A percentile compares a stretch with the other conserved stretches of the same genome.
These are phyloP conservation scores for Eucidaris tribuloides DNA, from an alignment of 35 echinoderm and acorn worm species.

Conservation along the genomic window DNA sequence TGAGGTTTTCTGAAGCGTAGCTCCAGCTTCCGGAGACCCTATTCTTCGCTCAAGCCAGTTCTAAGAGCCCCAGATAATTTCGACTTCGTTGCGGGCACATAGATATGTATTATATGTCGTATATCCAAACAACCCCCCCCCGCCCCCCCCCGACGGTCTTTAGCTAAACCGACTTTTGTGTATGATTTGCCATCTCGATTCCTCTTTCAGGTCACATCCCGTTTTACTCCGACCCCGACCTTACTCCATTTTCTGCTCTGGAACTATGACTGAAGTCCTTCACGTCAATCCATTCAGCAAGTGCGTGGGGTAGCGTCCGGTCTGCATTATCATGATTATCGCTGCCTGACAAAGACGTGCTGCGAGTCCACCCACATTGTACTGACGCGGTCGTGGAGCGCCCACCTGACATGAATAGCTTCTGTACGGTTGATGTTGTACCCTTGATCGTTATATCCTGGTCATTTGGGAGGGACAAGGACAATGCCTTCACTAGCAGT, in stretches of 20 bases:
- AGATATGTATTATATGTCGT: too few relatives aligned
- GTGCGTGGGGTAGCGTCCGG: slow-evolving; percentile 59
- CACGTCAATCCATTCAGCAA: slow-evolving; percentile 29
- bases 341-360: slow-evolving; percentile 28
- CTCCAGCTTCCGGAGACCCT: too few relatives aligned
- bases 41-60: too few relatives aligned
- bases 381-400: slow-evolving; percentile 62
- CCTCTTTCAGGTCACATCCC: slow-evolving; percentile 89
- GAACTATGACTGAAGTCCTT: slow-evolving; percentile 77
- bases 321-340: slow-evolving; percentile 62
- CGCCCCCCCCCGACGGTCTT: too few relatives aligned
- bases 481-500: background rate
- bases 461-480: slow-evolving; percentile 41
- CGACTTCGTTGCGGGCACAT: too few relatives aligned
- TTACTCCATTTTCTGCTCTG: slow-evolving; percentile 46
- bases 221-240: slow-evolving; percentile 5
- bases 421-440: slow-evolving; percentile 61
- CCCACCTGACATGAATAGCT: slow-evolving; percentile 58
- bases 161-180: too few relatives aligned
- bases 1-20: too few relatives aligned
- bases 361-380: slow-evolving; percentile 72
- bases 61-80: too few relatives aligned
- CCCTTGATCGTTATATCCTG: slow-evolving; percentile 35
- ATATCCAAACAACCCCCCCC: too few relatives aligned
- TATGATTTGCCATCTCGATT: too few relatives aligned